A percentile compares a stretch with the other conserved stretches of the same genome.
These are phyloP conservation scores for Acronicta alni DNA, from an alignment of 2,888 invertebrate species.

Conservation along the genomic window DNA sequence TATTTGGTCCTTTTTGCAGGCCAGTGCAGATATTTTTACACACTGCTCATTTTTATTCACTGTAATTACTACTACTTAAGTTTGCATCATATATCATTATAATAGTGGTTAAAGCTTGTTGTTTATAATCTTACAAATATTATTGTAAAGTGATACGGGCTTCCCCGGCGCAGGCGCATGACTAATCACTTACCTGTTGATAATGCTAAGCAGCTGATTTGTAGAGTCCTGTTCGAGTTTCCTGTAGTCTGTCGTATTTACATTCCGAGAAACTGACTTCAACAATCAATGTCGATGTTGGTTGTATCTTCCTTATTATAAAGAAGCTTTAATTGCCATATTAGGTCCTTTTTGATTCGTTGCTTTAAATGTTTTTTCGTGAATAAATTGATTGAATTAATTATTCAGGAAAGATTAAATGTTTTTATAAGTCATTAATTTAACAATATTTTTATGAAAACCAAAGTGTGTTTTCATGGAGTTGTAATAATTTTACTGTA, in stretches of 20 bases:
- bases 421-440: neutral
- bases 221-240: slow-evolving; percentile 37
- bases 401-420: neutral
- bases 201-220: slow-evolving; percentile 30
- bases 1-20: neutral
- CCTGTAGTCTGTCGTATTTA: slow-evolving; percentile 24
- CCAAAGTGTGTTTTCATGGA: too few species aligned
- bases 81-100: slow-evolving; percentile 7
- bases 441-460: too few species aligned
- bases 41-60: too few species aligned
- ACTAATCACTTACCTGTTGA: slow-evolving; percentile 43
- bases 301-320: neutral
- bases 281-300: slow-evolving; percentile 1
- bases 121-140: slow-evolving; percentile 38
- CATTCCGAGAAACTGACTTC: slow-evolving; percentile 22
- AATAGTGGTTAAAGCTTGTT: slow-evolving; percentile 20
- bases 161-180: slow-evolving; percentile 43
- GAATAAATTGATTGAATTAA: too few species aligned
- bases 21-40: too few species aligned
- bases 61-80: neutral
- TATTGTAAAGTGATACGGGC: slow-evolving; percentile 53
- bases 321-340: slow-evolving; percentile 4
- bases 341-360: too few species aligned
- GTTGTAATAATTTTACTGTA: too few species aligned
- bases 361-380: too few species aligned